These are phyloP conservation scores for Sturnira hondurensis DNA, from an alignment of 2,113 vertebrate species.

Conservation along the genomic window DNA sequence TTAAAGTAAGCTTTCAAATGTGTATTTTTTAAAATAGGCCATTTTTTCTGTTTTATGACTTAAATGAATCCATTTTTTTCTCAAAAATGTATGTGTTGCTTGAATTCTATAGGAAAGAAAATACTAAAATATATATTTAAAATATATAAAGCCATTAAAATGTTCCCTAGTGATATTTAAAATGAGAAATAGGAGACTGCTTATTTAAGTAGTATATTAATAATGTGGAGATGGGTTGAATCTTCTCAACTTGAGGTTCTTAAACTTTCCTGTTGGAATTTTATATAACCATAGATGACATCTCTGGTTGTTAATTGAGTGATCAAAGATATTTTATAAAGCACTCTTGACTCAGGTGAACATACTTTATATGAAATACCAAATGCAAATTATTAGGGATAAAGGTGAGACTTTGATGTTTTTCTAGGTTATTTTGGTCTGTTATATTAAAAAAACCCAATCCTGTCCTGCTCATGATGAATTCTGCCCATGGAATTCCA, in stretches of 20 bases:
- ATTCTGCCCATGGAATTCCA: neutral
- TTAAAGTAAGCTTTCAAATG: slow-evolving; percentile 20
- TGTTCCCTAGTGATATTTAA: slow-evolving; percentile 58
- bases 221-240: slow-evolving; percentile 6
- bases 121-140: slow-evolving; percentile 23
- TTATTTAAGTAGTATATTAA: slow-evolving; percentile 44
- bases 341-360: neutral
- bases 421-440: neutral
- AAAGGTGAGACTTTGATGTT: neutral
- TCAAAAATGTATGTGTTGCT: neutral
- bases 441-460: neutral
- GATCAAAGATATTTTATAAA: neutral
- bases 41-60: neutral
- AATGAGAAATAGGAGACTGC: slow-evolving; percentile 33
- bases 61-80: neutral
- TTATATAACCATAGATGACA: neutral
- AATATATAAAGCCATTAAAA: slow-evolving; percentile 65
- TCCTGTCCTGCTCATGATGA: neutral
- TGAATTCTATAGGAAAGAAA: slow-evolving; percentile 31
- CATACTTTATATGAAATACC: neutral
- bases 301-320: neutral
- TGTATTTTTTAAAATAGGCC: slow-evolving; percentile 34
- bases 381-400: neutral
- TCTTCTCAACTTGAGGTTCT: neutral
- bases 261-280: neutral